Conservation (phyloP, 2,797 vertebrate genomes). For the Amphiprion clarkii region DNA sequence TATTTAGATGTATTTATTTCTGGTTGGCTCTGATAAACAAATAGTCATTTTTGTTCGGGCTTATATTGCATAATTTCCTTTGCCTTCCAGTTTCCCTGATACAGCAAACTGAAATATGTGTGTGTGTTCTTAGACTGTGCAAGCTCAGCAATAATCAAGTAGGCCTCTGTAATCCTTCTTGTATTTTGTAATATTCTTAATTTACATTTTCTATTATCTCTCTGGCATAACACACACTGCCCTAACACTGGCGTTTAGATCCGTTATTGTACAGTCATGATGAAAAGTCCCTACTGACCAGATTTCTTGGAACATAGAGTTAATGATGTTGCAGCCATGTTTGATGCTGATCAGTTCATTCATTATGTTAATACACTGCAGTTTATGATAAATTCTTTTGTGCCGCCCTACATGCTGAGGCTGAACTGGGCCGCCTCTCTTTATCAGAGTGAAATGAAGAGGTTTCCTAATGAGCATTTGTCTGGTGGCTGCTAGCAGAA, state of each 20-base stretch:
- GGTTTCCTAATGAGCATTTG: neutral
- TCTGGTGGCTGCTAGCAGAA: neutral
- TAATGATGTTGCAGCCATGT: neutral
- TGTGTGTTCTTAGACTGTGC: neutral
- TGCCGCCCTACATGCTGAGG: neutral
- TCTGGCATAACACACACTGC: neutral
- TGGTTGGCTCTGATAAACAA: no score
- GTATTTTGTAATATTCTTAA: neutral
- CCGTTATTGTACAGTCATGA: neutral
- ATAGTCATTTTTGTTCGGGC: no score
- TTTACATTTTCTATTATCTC: neutral
- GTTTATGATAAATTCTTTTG: slow-evolving; percentile 8
- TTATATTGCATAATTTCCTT: no score
- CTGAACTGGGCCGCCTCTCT: neutral
- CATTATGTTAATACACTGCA: neutral
- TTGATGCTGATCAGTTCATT: neutral
- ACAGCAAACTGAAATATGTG: neutral
- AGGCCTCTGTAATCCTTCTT: no score
- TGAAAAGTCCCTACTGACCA: neutral
- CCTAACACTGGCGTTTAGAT: neutral
- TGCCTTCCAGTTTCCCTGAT: no score
- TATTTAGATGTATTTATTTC: no score
- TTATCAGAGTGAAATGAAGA: neutral
- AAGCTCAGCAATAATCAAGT: neutral
- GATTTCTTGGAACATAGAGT: neutral